Conservation (phyloP, 2,113 vertebrate species). For the Siphamia tubifer region DNA sequence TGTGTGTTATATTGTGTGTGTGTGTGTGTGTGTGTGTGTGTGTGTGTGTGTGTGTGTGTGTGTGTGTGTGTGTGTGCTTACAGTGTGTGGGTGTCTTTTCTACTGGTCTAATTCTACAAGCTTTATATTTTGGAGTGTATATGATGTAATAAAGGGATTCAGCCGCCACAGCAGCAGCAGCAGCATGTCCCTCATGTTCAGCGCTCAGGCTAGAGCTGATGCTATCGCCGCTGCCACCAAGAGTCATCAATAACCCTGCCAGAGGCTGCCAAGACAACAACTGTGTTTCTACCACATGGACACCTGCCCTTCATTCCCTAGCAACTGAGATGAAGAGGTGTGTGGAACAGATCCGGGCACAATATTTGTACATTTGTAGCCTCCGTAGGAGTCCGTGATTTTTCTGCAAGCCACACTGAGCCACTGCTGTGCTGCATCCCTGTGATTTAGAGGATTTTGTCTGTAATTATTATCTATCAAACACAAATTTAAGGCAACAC, state of each 20-base stretch:
- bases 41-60: neutral
- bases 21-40: neutral
- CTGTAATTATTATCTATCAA: constrained; percentile 50
- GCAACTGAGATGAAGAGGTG: neutral
- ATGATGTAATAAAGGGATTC: constrained; percentile 18
- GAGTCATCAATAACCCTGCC: constrained; percentile 62
- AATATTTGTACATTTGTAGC: constrained; percentile 24
- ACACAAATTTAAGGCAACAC: constrained; percentile 22
- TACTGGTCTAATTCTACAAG: neutral
- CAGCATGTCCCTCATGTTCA: constrained; percentile 14
- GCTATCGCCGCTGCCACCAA: constrained; percentile 37
- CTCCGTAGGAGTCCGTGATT: constrained; percentile 22
- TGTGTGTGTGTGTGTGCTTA: neutral
- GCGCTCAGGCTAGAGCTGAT: constrained; percentile 32
- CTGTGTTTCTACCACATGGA: constrained; percentile 12
- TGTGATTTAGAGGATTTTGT: constrained; percentile 23
- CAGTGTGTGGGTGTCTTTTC: neutral
- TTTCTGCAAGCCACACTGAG: constrained; percentile 14
- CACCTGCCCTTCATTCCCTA: constrained; percentile 24
- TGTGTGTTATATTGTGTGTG: neutral
- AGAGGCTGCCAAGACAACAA: neutral
- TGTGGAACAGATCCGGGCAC: neutral
- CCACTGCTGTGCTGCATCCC: constrained; percentile 33
- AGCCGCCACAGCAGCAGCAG: neutral
- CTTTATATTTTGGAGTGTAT: neutral